Percentiles rank a stretch among this genome's conserved stretches.
These are phyloP conservation scores for Oxystoma pomonae DNA, from an alignment of 2,888 invertebrate species.

Conservation along the genomic window DNA sequence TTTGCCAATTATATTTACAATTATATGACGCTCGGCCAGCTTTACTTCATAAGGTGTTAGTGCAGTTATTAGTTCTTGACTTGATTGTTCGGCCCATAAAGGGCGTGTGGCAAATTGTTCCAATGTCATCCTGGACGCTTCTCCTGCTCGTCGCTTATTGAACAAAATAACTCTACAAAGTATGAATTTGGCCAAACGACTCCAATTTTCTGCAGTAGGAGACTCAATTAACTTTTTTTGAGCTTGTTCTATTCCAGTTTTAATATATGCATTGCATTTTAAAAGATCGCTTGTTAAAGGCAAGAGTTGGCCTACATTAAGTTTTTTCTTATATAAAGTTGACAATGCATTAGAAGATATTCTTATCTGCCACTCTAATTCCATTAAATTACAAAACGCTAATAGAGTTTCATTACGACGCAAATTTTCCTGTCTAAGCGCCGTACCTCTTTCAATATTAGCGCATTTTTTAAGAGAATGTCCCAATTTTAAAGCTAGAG, in stretches of 20 bases:
- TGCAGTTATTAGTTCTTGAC: conserved; percentile 21
- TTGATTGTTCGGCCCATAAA: conserved; percentile 19
- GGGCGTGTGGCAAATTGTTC: conserved; percentile 19
- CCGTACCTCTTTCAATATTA: conserved; percentile 19
- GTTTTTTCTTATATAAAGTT: conserved; percentile 21
- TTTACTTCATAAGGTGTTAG: conserved; percentile 22
- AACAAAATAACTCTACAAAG: conserved; percentile 24
- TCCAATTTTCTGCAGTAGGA: conserved; percentile 9
- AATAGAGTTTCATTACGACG: conserved; percentile 13
- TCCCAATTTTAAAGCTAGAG: conserved; percentile 22
- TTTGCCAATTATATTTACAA: conserved; percentile 22
- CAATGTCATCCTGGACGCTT: conserved; percentile 23
- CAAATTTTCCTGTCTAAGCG: conserved; percentile 19
- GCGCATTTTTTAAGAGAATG: conserved; percentile 24
- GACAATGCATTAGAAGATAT: conserved; percentile 25
- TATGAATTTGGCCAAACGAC: conserved; percentile 12
- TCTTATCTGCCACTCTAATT: conserved; percentile 24
- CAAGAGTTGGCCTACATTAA: conserved; percentile 21
- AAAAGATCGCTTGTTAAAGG: conserved; percentile 26
- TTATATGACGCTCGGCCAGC: conserved; percentile 18
- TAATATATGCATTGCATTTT: conserved; percentile 21
- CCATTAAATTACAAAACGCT: conserved; percentile 20
- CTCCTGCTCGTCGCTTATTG: conserved; percentile 26
- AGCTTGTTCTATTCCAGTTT: conserved; percentile 12
- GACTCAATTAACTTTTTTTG: conserved; percentile 8